phyloP scores from a whole-genome alignment of 2,888 invertebrate species.

The Bimastos eiseni region DNA sequence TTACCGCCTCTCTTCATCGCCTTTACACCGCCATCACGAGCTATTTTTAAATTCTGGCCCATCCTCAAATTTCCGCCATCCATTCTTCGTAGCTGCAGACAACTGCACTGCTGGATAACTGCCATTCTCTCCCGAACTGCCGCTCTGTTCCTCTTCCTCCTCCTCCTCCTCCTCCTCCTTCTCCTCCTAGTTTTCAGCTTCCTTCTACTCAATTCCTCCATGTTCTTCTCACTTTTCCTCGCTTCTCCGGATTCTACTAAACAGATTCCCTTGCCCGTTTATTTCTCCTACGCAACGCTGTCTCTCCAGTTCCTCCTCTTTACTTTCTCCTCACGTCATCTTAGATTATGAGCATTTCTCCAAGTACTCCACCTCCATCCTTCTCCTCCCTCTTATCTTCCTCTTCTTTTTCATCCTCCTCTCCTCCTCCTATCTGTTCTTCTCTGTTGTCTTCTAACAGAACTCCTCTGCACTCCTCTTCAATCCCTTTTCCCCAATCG shows the following conservation, averaged over 20 bases:
- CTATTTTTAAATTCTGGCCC: constrained; percentile 10
- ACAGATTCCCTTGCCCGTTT: not conserved
- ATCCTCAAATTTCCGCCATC: not conserved
- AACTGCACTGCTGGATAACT: not conserved
- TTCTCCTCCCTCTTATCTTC: not conserved
- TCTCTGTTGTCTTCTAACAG: not conserved
- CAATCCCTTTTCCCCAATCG: not conserved
- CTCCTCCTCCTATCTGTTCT: not conserved
- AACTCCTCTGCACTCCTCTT: not conserved
- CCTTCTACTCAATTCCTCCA: not conserved
- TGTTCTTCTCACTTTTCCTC: not conserved
- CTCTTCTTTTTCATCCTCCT: not conserved
- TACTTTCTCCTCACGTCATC: not conserved
- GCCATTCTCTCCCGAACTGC: not conserved
- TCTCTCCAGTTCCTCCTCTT: not conserved
- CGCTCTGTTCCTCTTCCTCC: not conserved
- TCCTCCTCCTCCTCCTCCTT: not conserved
- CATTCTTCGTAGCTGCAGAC: constrained; percentile 7
- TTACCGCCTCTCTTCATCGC: not conserved
- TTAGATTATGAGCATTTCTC: too few species aligned
- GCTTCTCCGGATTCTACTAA: not conserved
- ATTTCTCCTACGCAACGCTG: not conserved
- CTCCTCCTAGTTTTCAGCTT: not conserved
- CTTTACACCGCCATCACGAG: not conserved
- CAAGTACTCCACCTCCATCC: not conserved